Evolutionary conservation across 2,888 invertebrate genomes (phyloP).

Genomic region (Erannis defoliaria): DNA sequence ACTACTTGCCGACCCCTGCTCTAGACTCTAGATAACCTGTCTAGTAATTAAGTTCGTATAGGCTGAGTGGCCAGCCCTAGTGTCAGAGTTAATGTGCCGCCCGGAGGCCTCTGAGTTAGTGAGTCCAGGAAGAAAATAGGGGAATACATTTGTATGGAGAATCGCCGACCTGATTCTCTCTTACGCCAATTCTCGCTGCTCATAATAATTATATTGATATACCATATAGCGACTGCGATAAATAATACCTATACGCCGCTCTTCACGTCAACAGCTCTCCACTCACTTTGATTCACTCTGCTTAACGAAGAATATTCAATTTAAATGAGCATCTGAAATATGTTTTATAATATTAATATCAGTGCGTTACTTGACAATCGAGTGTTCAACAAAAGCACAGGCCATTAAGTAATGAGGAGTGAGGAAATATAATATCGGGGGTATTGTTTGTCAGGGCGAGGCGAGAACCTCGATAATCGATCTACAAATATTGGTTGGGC

Average conservation of each 20-base stretch:
- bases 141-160: no score
- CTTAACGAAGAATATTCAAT: slow-evolving; percentile 25
- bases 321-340: slow-evolving; percentile 14
- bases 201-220: neutral
- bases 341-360: slow-evolving; percentile 19
- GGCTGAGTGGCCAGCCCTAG: no score
- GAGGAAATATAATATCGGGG: slow-evolving; percentile 41
- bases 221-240: neutral
- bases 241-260: neutral
- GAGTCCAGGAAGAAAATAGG: no score
- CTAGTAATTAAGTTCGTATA: no score
- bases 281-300: slow-evolving; percentile 11
- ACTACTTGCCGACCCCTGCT: no score
- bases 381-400: slow-evolving; percentile 27
- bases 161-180: no score
- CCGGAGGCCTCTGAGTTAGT: no score
- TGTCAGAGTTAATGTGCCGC: no score
- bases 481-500: slow-evolving; percentile 52
- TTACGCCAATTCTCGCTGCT: no score
- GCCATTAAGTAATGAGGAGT: slow-evolving; percentile 52
- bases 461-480: slow-evolving; percentile 52
- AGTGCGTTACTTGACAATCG: slow-evolving; percentile 18
- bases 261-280: slow-evolving; percentile 8
- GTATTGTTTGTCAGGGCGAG: slow-evolving; percentile 50
- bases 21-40: no score